Evolutionary conservation across 2,888 invertebrate genomes (phyloP), one percentile per base, ranked within the genome.

Genomic region (Pammene fasciana): DNA sequence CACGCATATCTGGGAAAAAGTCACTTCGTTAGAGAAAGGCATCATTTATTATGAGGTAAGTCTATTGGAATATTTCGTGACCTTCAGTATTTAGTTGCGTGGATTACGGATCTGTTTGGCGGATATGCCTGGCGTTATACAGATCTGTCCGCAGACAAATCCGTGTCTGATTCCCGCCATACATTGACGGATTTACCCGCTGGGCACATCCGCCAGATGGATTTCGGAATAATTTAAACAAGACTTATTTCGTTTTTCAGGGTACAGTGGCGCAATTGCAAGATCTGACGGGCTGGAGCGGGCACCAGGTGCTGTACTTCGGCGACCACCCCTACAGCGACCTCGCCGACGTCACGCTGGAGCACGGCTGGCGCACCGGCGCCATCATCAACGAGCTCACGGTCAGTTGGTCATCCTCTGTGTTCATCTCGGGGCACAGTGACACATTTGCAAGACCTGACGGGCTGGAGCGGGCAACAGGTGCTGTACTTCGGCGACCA

Each of bases 291-390:
- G 98, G 97, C 0, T 99, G 99, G 98, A 92, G 94, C 68, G 98
- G 98, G 0, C 96, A 97, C 79, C 96, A 97, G 79, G 99, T 99
- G 52, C 89, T 99, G 26, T 99, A 99, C 89, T 99, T 99, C 89
- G 99, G 99, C 0, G 99, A 99, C 92, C 99, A 99, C 92, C 99
- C 99, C 0, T 99, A 99, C 91, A 97, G 96, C 80, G 99, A 99
- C 91, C 94, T 99, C 70, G 99, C 99, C 9, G 99, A 99, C 92
- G 98, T 98, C 48, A 98, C 98, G 0, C 90, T 99, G 45, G 97
- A 98, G 83, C 98, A 99, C 87, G 99, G 99, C 61, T 99, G 99
- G 99, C 94, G 98, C 76, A 99, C 99, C 5, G 99, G 99, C 0
- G 99, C 99, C 46, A 99, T 99, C 73, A 99, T 99, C 74, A 97